phyloP scores from a whole-genome alignment of 2,113 vertebrate species.

The Anolis sagrei region DNA sequence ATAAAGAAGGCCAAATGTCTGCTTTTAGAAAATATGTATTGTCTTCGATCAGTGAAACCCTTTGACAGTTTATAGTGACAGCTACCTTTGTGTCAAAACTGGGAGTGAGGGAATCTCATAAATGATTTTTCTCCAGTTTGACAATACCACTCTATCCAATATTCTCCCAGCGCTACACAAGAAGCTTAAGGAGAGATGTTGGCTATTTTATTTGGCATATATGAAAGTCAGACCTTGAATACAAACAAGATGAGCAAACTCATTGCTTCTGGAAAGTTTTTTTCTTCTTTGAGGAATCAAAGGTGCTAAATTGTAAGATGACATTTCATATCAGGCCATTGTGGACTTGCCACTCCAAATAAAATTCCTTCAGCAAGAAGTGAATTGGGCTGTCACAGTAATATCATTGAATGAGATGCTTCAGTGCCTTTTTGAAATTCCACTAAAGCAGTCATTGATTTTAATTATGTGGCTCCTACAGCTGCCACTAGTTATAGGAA shows the following conservation, averaged over 20 bases:
- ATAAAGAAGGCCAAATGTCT: constrained; percentile 14
- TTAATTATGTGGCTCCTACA: constrained; percentile 21
- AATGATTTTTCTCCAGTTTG: not conserved
- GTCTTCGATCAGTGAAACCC: not conserved
- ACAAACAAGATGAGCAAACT: constrained; percentile 19
- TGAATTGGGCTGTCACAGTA: not conserved
- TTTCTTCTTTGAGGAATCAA: constrained; percentile 4
- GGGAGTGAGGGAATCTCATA: constrained; percentile 30
- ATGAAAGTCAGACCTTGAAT: constrained; percentile 7
- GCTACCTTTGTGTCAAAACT: not conserved
- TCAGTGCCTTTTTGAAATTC: constrained; percentile 32
- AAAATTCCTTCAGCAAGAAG: constrained; percentile 5
- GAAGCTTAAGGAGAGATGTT: constrained; percentile 19
- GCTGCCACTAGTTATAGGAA: not conserved
- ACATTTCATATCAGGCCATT: constrained; percentile 42
- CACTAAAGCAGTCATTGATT: not conserved
- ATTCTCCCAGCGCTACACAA: constrained; percentile 14
- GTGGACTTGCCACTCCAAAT: constrained; percentile 5
- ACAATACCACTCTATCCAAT: constrained; percentile 33
- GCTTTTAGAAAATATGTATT: constrained; percentile 42
- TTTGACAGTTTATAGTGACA: not conserved
- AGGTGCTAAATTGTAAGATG: constrained; percentile 28
- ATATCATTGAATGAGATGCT: not conserved
- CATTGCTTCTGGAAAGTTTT: not conserved
- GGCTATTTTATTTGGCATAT: constrained; percentile 32